Conservation (phyloP, 2,888 invertebrate species). For the Sarcophaga rosellei region DNA sequence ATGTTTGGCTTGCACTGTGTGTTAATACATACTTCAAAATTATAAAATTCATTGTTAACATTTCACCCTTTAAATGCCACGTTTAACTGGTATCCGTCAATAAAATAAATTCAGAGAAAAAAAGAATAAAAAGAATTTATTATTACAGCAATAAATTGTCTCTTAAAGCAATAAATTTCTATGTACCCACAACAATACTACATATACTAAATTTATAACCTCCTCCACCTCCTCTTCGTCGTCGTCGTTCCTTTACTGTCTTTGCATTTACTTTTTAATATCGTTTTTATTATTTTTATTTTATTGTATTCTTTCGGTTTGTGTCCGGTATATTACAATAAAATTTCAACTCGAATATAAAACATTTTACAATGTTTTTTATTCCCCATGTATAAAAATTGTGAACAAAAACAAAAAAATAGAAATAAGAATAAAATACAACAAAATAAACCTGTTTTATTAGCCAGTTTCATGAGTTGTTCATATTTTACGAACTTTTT, state of each 20-base stretch:
- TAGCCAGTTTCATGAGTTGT: slow-evolving; percentile 51
- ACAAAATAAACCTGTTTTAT: slow-evolving; percentile 53
- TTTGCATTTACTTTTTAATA: slow-evolving; percentile 40
- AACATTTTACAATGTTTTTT: slow-evolving; percentile 33
- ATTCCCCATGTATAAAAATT: neutral
- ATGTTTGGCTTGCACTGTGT: too few relatives aligned
- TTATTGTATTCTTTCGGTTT: slow-evolving; percentile 6
- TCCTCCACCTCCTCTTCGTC: too few relatives aligned
- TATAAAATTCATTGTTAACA: too few relatives aligned
- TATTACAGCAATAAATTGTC: slow-evolving; percentile 6
- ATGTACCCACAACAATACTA: neutral
- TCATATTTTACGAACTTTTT: slow-evolving; percentile 27
- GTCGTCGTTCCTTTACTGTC: neutral
- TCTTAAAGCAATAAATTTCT: slow-evolving; percentile 21
- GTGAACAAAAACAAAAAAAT: slow-evolving; percentile 9
- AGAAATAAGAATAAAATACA: too few relatives aligned
- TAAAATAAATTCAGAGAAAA: too few relatives aligned
- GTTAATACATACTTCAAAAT: too few relatives aligned
- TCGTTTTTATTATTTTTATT: neutral
- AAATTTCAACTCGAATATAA: slow-evolving; percentile 26
- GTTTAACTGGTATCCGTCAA: too few relatives aligned
- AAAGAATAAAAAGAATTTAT: neutral
- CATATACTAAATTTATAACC: slow-evolving; percentile 8
- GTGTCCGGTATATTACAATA: neutral
- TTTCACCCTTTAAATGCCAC: neutral